A percentile compares a stretch with the other conserved stretches of the same genome.
Evolutionary conservation across 2,888 invertebrate species (phyloP).

Genomic region (Minunthozetes semirufus): DNA sequence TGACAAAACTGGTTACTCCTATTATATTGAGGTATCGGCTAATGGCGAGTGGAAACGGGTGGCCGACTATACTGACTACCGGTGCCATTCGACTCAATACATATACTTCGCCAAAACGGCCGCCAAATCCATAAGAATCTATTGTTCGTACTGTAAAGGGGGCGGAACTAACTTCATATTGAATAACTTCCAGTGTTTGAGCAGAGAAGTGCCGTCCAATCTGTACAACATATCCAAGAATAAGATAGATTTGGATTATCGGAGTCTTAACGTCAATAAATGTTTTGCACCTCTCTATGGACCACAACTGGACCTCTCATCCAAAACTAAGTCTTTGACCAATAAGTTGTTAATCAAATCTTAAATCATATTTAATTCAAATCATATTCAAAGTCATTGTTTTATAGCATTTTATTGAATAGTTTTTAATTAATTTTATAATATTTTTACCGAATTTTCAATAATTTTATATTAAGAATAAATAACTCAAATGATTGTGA

Average conservation of each 20-base stretch:
- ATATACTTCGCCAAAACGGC: constrained; percentile 14
- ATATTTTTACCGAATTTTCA: background rate
- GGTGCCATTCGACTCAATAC: background rate
- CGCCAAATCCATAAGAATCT: background rate
- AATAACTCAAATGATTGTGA: too few species aligned
- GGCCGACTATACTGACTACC: constrained; percentile 16
- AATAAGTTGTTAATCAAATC: background rate
- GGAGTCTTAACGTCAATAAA: background rate
- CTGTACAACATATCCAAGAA: background rate
- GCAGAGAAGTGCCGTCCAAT: background rate
- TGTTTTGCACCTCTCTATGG: constrained; percentile 8
- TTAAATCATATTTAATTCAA: background rate
- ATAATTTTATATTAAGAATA: too few species aligned
- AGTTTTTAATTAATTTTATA: background rate
- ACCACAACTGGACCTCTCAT: background rate
- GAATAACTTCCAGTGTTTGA: constrained; percentile 11
- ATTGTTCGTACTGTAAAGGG: background rate
- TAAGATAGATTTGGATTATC: background rate
- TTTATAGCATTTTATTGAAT: background rate
- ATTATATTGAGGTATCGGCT: constrained; percentile 9
- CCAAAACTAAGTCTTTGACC: background rate
- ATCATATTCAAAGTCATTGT: background rate
- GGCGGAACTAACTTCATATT: constrained; percentile 23
- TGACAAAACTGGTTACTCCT: constrained; percentile 15
- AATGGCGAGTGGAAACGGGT: background rate